phyloP scores from a whole-genome alignment of 2,888 invertebrate genomes.

The Vesta saturnalis region DNA sequence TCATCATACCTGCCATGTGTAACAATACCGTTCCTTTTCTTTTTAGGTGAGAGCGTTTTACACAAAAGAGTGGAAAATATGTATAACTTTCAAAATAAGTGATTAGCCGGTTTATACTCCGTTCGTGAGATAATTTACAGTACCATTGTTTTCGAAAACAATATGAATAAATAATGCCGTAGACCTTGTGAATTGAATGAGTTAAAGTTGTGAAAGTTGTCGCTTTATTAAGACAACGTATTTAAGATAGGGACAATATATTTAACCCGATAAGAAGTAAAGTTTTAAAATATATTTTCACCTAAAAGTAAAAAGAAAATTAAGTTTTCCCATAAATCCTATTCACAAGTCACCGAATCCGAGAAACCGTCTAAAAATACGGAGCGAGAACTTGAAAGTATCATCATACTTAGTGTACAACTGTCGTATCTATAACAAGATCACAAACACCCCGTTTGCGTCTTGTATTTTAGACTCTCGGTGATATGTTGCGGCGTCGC shows the following conservation, averaged over 20 bases:
- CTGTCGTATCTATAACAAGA: conserved; percentile 44
- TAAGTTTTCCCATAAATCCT: conserved; percentile 17
- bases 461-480: conserved; percentile 50
- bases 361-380: conserved; percentile 28
- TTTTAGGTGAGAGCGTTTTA: not conserved
- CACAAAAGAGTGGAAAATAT: not conserved
- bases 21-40: too few relatives aligned
- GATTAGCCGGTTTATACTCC: too few relatives aligned
- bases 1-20: too few relatives aligned
- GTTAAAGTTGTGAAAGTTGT: not conserved
- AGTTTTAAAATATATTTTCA: conserved; percentile 4
- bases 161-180: not conserved
- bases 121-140: too few relatives aligned
- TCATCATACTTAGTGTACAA: conserved; percentile 29
- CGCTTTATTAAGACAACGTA: too few relatives aligned
- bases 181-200: not conserved
- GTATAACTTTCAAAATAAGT: not conserved
- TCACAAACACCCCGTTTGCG: conserved; percentile 39
- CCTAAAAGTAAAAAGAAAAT: conserved; percentile 4
- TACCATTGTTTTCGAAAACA: not conserved
- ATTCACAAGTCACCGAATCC: conserved; percentile 13
- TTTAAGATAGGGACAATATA: not conserved
- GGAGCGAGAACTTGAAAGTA: conserved; percentile 15
- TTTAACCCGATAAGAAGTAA: not conserved
- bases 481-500: conserved; percentile 65